Evolutionary conservation across 2,797 vertebrate genomes (phyloP).

Genomic region (Borostomias antarcticus): DNA sequence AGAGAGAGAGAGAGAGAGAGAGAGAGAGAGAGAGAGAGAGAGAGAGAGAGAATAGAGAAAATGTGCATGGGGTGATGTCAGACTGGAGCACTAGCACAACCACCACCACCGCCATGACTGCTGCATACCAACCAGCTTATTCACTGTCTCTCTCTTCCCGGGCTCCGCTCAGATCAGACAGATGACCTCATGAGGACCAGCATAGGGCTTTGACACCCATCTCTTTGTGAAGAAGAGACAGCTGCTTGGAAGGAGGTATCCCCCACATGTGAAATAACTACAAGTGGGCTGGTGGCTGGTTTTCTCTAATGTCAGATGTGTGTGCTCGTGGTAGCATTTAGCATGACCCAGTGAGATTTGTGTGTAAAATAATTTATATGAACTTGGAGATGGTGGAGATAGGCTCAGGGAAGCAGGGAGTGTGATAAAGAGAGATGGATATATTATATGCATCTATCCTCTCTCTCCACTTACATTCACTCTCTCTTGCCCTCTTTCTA

Average conservation of each 20-base stretch:
- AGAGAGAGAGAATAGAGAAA: not conserved
- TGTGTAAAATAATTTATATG: not conserved
- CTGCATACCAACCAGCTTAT: not conserved
- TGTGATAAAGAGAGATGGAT: not conserved
- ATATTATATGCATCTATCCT: not conserved
- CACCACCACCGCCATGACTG: not conserved
- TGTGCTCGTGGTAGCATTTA: not conserved
- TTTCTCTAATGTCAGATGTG: not conserved
- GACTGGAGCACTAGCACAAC: not conserved
- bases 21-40: not conserved
- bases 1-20: too few species aligned
- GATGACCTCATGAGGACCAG: not conserved
- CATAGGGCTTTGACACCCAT: not conserved
- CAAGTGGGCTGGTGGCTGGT: not conserved
- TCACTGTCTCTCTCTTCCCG: not conserved
- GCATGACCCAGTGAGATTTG: not conserved
- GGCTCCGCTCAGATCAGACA: not conserved
- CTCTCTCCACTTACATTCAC: not conserved
- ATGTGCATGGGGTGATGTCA: not conserved
- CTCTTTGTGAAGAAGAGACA: not conserved
- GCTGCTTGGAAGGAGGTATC: not conserved
- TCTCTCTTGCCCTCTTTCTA: not conserved
- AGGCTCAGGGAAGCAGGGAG: not conserved
- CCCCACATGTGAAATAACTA: not conserved
- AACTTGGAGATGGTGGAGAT: not conserved